phyloP scores from a whole-genome alignment of 2,113 vertebrate genomes.

The Ranitomeya variabilis region DNA sequence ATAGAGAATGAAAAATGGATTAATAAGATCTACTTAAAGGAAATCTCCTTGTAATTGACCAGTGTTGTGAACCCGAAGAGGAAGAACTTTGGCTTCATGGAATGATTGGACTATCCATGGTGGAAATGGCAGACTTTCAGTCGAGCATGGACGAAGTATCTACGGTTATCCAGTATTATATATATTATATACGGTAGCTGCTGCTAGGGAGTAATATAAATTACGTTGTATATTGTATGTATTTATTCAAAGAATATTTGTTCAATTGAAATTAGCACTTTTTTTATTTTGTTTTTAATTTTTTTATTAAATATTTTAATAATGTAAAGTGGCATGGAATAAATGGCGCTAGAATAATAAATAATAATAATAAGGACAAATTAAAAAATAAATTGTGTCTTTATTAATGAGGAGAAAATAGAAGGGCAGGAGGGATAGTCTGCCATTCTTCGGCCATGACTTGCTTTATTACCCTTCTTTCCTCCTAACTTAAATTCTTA shows the following conservation, averaged over 20 bases:
- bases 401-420: too few species aligned
- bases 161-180: neutral
- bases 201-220: neutral
- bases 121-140: neutral
- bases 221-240: neutral
- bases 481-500: too few species aligned
- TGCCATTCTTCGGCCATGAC: too few species aligned
- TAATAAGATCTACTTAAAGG: neutral
- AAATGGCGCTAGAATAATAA: too few species aligned
- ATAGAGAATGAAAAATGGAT: neutral
- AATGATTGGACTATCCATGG: neutral
- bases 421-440: too few species aligned
- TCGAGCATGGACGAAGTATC: neutral
- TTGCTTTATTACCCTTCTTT: too few species aligned
- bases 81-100: neutral
- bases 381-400: too few species aligned
- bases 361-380: too few species aligned
- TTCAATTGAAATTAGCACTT: neutral
- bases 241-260: neutral
- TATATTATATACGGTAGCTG: neutral
- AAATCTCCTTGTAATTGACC: neutral
- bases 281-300: neutral
- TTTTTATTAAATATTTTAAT: too few species aligned
- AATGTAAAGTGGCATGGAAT: too few species aligned
- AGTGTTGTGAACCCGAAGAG: neutral